Evolutionary conservation across 1,140 invertebrate species (phyloP).

Genomic region (Lasaia peninsularis): DNA sequence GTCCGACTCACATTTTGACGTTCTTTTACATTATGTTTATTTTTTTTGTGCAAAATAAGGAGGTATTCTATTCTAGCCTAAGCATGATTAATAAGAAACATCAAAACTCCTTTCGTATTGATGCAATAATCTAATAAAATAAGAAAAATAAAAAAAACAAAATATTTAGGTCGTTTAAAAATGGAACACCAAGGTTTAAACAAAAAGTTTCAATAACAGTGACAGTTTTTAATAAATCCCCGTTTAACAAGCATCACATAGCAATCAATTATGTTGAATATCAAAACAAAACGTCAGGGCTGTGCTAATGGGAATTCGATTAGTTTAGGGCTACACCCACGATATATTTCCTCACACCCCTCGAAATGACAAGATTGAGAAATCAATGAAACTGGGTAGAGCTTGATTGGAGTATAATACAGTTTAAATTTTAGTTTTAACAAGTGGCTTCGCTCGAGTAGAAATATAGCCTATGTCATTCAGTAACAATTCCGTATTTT

Average conservation of each 20-base stretch:
- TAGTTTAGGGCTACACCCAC: neutral
- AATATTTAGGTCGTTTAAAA: no score
- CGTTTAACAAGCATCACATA: neutral
- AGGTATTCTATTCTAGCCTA: no score
- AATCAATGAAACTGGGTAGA: neutral
- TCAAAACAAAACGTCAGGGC: slow-evolving; percentile 9
- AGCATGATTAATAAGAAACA: no score
- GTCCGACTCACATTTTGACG: no score
- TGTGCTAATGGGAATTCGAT: slow-evolving; percentile 1
- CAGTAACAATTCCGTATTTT: no score
- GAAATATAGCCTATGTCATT: no score
- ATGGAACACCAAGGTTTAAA: neutral
- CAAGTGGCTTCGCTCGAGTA: no score
- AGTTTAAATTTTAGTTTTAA: neutral
- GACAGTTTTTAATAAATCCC: neutral
- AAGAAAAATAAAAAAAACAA: no score
- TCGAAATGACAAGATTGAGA: neutral
- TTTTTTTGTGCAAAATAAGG: no score
- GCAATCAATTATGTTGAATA: neutral
- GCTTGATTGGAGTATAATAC: neutral
- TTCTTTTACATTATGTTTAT: no score
- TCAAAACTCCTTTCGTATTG: no score
- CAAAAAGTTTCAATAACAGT: neutral
- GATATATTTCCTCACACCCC: neutral
- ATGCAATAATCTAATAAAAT: no score